Evolutionary conservation across 2,888 invertebrate genomes (phyloP).

Genomic region (Parapristionchus giblindavisi): DNA sequence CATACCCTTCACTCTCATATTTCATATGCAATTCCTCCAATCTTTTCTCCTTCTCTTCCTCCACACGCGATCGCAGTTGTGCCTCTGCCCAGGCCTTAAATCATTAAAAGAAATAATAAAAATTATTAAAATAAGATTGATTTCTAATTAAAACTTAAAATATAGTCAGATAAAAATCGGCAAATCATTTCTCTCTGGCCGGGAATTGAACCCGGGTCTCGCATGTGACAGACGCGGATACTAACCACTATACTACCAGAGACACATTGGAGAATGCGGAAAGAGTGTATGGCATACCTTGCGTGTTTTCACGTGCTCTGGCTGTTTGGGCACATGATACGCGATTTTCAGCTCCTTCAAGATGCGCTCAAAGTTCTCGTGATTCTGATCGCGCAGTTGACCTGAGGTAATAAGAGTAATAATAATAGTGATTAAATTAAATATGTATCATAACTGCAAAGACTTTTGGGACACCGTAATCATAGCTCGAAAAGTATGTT

Average conservation of each 20-base stretch:
- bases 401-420: conserved; percentile 7
- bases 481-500: too few relatives aligned
- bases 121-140: background rate
- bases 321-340: conserved; percentile 64
- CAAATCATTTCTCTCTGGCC: conserved; percentile 51
- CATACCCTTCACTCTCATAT: conserved; percentile 42
- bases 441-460: too few relatives aligned
- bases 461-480: too few relatives aligned
- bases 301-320: conserved; percentile 59
- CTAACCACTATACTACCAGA: conserved; percentile 45
- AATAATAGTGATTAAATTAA: background rate
- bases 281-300: conserved; percentile 45
- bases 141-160: too few relatives aligned
- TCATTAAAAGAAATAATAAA: background rate
- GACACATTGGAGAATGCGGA: background rate
- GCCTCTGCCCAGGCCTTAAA: conserved; percentile 65
- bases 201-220: conserved; percentile 54
- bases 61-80: conserved; percentile 58
- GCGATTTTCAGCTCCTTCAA: conserved; percentile 63
- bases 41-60: conserved; percentile 63
- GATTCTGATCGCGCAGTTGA: conserved; percentile 29
- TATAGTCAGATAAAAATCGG: too few relatives aligned
- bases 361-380: conserved; percentile 39
- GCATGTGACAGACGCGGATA: conserved; percentile 55
- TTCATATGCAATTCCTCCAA: conserved; percentile 56